A percentile compares a stretch with the other conserved stretches of the same genome.
Evolutionary conservation across 2,888 invertebrate genomes (phyloP).

Genomic region (Synergus umbraculus): DNA sequence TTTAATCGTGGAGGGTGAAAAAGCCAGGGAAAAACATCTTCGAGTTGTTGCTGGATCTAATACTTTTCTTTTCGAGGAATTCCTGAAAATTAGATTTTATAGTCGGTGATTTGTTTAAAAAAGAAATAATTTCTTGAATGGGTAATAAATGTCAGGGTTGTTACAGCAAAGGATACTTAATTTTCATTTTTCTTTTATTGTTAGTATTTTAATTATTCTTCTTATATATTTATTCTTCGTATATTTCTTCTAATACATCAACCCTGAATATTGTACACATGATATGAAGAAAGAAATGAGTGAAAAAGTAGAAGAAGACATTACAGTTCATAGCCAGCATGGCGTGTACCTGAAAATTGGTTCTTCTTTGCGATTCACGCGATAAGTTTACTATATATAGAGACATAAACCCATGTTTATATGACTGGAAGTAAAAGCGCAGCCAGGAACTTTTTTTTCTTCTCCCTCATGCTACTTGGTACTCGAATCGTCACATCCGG

Average conservation of each 20-base stretch:
- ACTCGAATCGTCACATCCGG: conserved; percentile 38
- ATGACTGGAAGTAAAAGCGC: neutral
- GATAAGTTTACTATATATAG: conserved; percentile 54
- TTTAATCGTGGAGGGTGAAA: conserved; percentile 6
- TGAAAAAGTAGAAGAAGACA: conserved; percentile 55
- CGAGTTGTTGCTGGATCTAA: neutral
- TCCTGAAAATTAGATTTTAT: neutral
- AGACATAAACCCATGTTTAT: conserved; percentile 6
- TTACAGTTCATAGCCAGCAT: conserved; percentile 52
- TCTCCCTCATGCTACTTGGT: conserved; percentile 12
- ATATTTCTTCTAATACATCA: too few species aligned
- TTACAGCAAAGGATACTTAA: too few species aligned
- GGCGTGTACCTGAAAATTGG: conserved; percentile 58
- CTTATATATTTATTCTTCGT: too few species aligned
- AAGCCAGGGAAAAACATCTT: neutral
- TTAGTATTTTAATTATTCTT: too few species aligned
- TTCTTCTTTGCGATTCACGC: conserved; percentile 52
- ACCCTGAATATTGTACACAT: too few species aligned
- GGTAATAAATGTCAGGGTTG: too few species aligned
- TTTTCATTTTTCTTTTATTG: too few species aligned
- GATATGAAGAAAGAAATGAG: neutral
- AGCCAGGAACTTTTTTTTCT: conserved; percentile 8
- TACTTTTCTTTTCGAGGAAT: neutral
- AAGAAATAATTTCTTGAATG: too few species aligned
- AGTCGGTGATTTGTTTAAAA: too few species aligned